These are phyloP conservation scores for Pseudopipra pipra DNA, from an alignment of 2,113 vertebrate species.

Conservation along the genomic window DNA sequence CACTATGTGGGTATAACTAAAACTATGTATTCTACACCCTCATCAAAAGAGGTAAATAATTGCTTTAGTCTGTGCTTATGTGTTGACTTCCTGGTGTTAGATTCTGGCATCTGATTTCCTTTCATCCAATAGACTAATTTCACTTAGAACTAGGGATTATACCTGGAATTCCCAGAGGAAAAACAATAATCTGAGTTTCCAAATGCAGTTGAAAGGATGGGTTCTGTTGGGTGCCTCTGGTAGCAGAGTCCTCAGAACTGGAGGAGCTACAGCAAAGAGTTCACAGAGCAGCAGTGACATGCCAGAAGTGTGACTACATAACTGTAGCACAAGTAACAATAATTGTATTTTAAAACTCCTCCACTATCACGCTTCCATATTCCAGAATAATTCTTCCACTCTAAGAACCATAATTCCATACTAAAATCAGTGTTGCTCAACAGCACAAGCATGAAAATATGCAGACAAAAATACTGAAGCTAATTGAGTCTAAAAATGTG, in stretches of 20 bases:
- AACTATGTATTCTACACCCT: too few relatives aligned
- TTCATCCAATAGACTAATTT: not conserved
- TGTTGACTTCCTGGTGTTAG: not conserved
- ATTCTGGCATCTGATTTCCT: not conserved
- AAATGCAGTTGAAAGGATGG: not conserved
- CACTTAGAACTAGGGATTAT: not conserved
- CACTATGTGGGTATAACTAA: too few relatives aligned
- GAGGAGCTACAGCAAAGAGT: not conserved
- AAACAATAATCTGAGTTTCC: not conserved
- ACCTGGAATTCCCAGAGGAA: not conserved
- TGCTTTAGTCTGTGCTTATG: accelerated
- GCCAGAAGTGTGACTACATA: not conserved
- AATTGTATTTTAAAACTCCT: not conserved
- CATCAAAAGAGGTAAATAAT: not conserved
- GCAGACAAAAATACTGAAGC: not conserved
- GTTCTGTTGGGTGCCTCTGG: not conserved
- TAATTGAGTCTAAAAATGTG: not conserved
- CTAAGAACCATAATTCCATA: not conserved
- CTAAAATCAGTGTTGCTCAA: not conserved
- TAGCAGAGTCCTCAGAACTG: not conserved
- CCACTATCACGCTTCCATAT: not conserved
- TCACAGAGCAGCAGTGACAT: not conserved
- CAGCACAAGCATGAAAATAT: not conserved
- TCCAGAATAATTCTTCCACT: not conserved
- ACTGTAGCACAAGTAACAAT: not conserved